A percentile compares a stretch with the other conserved stretches of the same genome.
Evolutionary conservation across 2,888 invertebrate species (phyloP).

Genomic region (Xylocampa areola): DNA sequence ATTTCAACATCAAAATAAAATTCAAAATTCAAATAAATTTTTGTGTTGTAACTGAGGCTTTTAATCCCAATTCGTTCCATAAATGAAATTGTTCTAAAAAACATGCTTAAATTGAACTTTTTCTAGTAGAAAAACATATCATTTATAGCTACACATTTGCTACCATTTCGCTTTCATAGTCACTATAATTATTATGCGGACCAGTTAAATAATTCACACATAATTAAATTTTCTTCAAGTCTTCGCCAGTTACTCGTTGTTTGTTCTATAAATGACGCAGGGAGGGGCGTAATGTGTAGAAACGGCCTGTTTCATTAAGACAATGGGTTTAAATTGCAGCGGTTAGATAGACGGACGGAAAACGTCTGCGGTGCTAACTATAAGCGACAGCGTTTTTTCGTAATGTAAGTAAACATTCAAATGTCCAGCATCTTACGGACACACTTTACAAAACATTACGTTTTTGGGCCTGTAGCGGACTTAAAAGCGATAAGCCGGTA

Average conservation of each 20-base stretch:
- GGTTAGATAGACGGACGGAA: slow-evolving; percentile 80
- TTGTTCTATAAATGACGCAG: slow-evolving; percentile 73
- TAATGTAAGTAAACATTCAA: neutral
- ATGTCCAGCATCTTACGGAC: no score
- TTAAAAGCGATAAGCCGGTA: no score
- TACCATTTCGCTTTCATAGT: neutral
- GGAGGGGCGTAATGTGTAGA: slow-evolving; percentile 74
- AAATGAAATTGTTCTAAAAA: no score
- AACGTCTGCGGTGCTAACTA: slow-evolving; percentile 52
- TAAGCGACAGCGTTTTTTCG: slow-evolving; percentile 22
- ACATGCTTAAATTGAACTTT: no score
- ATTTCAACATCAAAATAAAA: no score
- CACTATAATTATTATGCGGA: slow-evolving; percentile 7
- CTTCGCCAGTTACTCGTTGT: slow-evolving; percentile 49
- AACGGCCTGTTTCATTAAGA: slow-evolving; percentile 85
- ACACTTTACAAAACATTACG: no score
- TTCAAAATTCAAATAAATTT: no score
- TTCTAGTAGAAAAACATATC: no score
- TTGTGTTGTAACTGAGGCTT: no score
- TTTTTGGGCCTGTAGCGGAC: no score
- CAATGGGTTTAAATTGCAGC: slow-evolving; percentile 86
- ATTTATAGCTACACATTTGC: no score
- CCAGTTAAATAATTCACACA: slow-evolving; percentile 31
- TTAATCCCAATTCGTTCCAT: no score
- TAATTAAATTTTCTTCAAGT: slow-evolving; percentile 49